Base-by-base conservation (phyloP, 2,113 vertebrate genomes). In the Chloropsis cyanopogon region DNA sequence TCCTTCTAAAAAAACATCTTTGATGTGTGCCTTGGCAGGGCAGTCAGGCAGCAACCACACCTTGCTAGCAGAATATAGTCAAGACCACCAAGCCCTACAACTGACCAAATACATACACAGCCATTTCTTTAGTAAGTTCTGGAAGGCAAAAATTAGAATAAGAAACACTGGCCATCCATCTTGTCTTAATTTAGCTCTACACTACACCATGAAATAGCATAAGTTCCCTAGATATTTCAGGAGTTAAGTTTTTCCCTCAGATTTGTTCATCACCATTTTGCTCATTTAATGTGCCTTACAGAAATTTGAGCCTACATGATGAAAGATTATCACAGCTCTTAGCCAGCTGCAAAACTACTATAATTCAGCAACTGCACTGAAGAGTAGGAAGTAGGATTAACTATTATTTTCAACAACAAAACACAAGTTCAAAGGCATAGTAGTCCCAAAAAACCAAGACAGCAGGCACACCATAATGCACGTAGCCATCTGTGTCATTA, bases 401-500 rank as follows among this genome's bases (percentile, higher is more conserved):
- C 44, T 70, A 49, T 11, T 18, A 59, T 56, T 64, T 71, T 79
- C 41, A 65, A 19, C 35, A 60, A 47, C 46, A 78, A 24, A 35
- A n/a, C 25, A 49, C 12, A 64, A 44, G 20, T 44, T 80, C 54
- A 82, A 52, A 87, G 25, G 31, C 35, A 46, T 0, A 52, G 13
- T 16, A 56, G 47, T 60, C 20, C 68, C 49, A 80, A 80, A 57
- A 39, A 41, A 57, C 8, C 50, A 63, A 82, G 53, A 59, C 1
- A 81, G 14, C 2, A 5, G 49, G n/a, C 3, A 0, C 37, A 26
- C 21, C 42, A n/a, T n/a, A 78, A 78, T 9, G 14, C 39, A 39
- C 0, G 0, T 53, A 52, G 20, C n/a, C 23, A 13, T 17, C 21
- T 44, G 11, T 16, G 6, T 69, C 54, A 21, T 47, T 33, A 29